Percentiles rank a stretch among this genome's conserved stretches.
phyloP scores from a whole-genome alignment of 2,888 invertebrate species.

The Cerceris rybyensis region DNA sequence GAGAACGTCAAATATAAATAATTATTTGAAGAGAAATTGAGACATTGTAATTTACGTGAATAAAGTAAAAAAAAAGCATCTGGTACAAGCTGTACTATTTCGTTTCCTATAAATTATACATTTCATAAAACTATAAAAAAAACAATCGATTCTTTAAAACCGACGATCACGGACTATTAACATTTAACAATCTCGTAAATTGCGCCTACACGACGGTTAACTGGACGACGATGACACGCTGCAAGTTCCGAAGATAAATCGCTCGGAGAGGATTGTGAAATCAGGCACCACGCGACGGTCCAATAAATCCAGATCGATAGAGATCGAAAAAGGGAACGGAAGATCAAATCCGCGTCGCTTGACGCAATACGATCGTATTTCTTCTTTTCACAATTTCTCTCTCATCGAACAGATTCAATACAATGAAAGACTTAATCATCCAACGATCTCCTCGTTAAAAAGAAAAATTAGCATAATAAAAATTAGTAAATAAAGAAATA shows the following conservation, averaged over 20 bases:
- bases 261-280: conserved; percentile 53
- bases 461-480: neutral
- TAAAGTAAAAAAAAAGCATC: too few relatives aligned
- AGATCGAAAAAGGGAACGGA: conserved; percentile 43
- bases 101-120: too few relatives aligned
- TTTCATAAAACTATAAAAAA: neutral
- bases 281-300: conserved; percentile 58
- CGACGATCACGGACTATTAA: neutral
- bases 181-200: neutral
- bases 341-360: conserved; percentile 31
- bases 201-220: neutral
- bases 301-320: conserved; percentile 58
- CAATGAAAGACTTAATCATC: neutral
- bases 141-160: too few relatives aligned
- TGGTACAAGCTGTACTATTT: too few relatives aligned
- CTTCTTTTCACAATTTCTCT: neutral
- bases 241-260: conserved; percentile 47
- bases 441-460: neutral
- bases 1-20: too few relatives aligned
- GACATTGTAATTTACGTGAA: too few relatives aligned
- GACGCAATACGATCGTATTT: neutral
- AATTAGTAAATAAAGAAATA: neutral
- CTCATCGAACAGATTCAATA: too few relatives aligned
- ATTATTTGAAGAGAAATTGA: too few relatives aligned
- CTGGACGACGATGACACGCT: conserved; percentile 30